phyloP scores from a whole-genome alignment of 64 coral and sea anemone genomes.

The Porites lutea region DNA sequence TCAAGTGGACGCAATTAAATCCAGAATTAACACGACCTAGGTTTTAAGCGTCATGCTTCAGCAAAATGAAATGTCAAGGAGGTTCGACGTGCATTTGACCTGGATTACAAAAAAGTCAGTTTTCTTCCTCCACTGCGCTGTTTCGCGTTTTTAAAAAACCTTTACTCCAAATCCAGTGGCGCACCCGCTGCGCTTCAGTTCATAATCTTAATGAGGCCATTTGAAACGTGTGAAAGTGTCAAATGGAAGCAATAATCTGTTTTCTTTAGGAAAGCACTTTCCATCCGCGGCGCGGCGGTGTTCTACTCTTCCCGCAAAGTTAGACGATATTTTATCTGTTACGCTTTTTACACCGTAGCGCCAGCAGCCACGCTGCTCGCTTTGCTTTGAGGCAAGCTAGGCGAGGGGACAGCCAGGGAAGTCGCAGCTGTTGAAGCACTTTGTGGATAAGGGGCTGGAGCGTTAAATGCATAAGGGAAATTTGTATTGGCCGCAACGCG shows the following conservation, averaged over 20 bases:
- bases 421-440: constrained; percentile 49
- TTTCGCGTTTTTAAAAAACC: neutral
- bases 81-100: neutral
- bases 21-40: neutral
- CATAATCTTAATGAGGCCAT: constrained; percentile 39
- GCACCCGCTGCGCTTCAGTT: neutral
- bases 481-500: neutral
- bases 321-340: neutral
- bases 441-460: constrained; percentile 36
- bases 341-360: neutral
- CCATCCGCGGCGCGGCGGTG: neutral
- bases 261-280: neutral
- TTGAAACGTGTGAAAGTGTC: constrained; percentile 41
- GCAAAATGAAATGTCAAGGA: neutral
- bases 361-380: constrained; percentile 17
- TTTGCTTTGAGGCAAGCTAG: constrained; percentile 47
- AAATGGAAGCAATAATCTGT: constrained; percentile 44
- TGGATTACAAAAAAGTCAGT: neutral
- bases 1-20: constrained; percentile 53
- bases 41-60: neutral
- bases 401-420: neutral
- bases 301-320: neutral
- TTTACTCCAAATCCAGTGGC: neutral
- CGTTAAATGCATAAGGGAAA: constrained; percentile 41
- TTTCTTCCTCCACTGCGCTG: neutral